These are phyloP conservation scores for Blastobasis adustella DNA, from an alignment of 2,888 invertebrate species.

Conservation along the genomic window DNA sequence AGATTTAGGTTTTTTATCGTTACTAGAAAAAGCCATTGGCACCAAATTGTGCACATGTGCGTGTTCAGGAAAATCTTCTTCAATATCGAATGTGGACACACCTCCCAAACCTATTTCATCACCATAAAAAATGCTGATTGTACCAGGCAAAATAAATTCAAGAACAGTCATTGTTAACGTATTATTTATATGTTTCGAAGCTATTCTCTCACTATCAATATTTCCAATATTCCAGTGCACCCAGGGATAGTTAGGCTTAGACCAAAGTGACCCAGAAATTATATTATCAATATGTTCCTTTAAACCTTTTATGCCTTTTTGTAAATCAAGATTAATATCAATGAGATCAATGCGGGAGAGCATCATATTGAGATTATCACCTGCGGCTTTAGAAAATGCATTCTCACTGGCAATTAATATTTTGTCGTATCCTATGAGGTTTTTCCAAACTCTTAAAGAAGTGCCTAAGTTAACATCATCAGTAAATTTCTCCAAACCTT, in stretches of 20 bases:
- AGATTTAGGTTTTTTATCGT: slow-evolving; percentile 41
- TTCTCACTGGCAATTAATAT: slow-evolving; percentile 80
- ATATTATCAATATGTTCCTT: slow-evolving; percentile 75
- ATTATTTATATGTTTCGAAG: slow-evolving; percentile 74
- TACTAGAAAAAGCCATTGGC: slow-evolving; percentile 79
- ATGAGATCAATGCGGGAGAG: slow-evolving; percentile 81
- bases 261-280: slow-evolving; percentile 74
- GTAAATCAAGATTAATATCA: slow-evolving; percentile 78
- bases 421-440: slow-evolving; percentile 75
- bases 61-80: slow-evolving; percentile 74
- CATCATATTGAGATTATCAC: slow-evolving; percentile 73
- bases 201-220: slow-evolving; percentile 76
- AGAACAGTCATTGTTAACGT: slow-evolving; percentile 82
- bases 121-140: slow-evolving; percentile 92
- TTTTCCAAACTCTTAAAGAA: slow-evolving; percentile 80
- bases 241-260: slow-evolving; percentile 81
- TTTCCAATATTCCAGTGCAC: slow-evolving; percentile 86
- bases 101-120: slow-evolving; percentile 88
- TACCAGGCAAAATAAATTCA: slow-evolving; percentile 88
- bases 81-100: slow-evolving; percentile 59
- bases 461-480: slow-evolving; percentile 74
- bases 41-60: slow-evolving; percentile 80
- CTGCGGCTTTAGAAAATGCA: slow-evolving; percentile 61
- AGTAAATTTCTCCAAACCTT: slow-evolving; percentile 81
- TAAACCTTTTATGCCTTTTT: slow-evolving; percentile 72